Conservation (phyloP, 1,140 invertebrate species). For the Alviniconcha marisindica region DNA sequence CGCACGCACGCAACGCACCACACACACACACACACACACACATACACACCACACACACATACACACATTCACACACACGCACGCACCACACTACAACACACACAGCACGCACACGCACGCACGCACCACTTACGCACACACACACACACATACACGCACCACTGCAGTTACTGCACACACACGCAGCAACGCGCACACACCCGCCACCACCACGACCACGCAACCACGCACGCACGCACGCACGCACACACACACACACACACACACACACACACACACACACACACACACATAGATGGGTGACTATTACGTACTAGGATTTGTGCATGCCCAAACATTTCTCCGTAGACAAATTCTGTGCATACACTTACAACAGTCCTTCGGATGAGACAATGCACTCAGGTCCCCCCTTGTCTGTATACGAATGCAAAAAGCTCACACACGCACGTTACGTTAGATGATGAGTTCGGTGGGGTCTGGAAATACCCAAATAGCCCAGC, state of each 20-base stretch:
- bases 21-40: not conserved
- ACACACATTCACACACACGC: no score
- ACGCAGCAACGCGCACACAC: no score
- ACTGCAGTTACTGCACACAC: no score
- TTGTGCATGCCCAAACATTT: not conserved
- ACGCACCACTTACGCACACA: not conserved
- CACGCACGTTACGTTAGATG: not conserved
- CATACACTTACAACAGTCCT: no score
- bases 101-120: no score
- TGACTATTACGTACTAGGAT: not conserved
- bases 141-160: no score
- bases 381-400: not conserved
- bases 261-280: not conserved
- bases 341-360: no score
- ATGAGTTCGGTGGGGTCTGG: not conserved
- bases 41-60: no score
- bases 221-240: not conserved
- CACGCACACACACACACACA: not conserved
- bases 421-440: not conserved
- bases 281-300: not conserved
- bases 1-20: not conserved
- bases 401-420: not conserved
- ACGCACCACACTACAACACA: no score
- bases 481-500: slow-evolving; percentile 36
- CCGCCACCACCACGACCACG: no score